These are phyloP conservation scores for Conus ventricosus DNA, from an alignment of 1,140 invertebrate species.

Conservation along the genomic window DNA sequence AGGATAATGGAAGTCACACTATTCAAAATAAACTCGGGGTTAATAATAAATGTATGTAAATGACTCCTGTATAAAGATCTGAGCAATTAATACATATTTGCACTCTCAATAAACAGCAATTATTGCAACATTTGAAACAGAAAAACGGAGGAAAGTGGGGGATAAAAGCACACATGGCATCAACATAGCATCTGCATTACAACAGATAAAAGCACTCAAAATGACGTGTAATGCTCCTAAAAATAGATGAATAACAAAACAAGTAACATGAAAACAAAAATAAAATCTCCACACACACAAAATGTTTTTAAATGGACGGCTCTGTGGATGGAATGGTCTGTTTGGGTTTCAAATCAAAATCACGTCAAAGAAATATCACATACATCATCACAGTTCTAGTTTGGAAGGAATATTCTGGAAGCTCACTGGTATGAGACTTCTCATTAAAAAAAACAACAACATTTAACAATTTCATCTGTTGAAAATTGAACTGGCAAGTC, in stretches of 20 bases:
- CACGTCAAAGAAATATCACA: neutral
- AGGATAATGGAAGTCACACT: neutral
- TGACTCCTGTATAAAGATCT: neutral
- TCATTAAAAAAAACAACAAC: too few species aligned
- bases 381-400: neutral
- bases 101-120: neutral
- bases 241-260: neutral
- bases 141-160: neutral
- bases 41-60: neutral
- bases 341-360: neutral
- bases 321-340: neutral
- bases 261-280: neutral
- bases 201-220: constrained; percentile 13
- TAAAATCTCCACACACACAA: neutral
- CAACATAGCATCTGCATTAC: neutral
- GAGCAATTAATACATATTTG: constrained; percentile 20
- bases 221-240: neutral
- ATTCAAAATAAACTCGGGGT: neutral
- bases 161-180: neutral
- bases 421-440: neutral
- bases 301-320: neutral
- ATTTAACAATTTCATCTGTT: too few species aligned
- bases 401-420: neutral
- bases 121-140: constrained; percentile 7
- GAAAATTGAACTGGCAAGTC: too few species aligned